Base-by-base conservation (phyloP, 2,797 vertebrate species). In the Ctenochaetus hawaiiensis region DNA sequence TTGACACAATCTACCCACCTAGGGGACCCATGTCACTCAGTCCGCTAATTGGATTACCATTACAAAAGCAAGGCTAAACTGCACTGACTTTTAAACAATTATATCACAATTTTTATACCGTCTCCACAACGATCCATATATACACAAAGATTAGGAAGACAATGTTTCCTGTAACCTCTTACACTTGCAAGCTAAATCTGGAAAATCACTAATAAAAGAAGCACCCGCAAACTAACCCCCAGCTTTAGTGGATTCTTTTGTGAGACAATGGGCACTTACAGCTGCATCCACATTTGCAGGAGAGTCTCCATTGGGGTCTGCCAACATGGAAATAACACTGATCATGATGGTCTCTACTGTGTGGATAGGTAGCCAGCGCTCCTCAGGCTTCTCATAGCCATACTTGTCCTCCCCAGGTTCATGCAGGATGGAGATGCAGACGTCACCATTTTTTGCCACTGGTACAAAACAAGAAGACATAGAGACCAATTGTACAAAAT, bases 281-380 rank as follows among this genome's bases (percentile, higher is more conserved):
- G 98, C 98, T 92, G 98, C 98, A 56, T 99, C 98, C 48, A 99
- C 98, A 17, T 99, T 99, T 72, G 98, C 98, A 67, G 98, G 98
- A 56, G 97, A 99, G 89, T 99, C 98, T 87, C 97, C 97, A 49
- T 99, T 99, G 79, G 98, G 98, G 90, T 99, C 98, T 48, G 98
- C 98, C 92, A 99, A 92, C 98, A 99, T 99, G 82, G 98, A 99
- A 92, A 99, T 99, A 78, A 99, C 98, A 77, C 97, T 99, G 92
- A 99, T 98, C 97, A 99, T 98, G 67, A 99, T 99, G 69, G 97
- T 98, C 90, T 99, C 98, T 92, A 99, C 98, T 0, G 97, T 99
- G 80, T 98, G 97, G 85, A 99, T 98, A 9, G 97, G 98, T 60
- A 99, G 96, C 98, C 97, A 98, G 81, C 97, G 97, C 79, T 99